phyloP scores from a whole-genome alignment of 2,113 vertebrate genomes.

The Nipponia nippon region DNA sequence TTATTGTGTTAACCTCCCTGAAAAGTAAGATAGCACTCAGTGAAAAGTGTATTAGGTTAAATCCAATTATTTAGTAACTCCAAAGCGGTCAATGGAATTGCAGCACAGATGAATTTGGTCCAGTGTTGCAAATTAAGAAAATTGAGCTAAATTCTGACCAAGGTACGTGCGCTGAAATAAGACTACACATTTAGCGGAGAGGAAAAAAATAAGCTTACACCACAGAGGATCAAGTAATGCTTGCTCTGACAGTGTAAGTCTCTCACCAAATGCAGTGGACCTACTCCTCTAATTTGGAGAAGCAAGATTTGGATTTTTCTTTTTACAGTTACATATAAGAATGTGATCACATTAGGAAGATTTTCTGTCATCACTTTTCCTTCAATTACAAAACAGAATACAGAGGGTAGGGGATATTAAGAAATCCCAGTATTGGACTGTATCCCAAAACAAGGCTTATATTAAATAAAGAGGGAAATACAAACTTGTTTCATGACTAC shows the following conservation, averaged over 20 bases:
- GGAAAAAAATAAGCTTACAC: not conserved
- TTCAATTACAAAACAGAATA: constrained; percentile 49
- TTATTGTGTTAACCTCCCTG: not conserved
- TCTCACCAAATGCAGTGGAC: not conserved
- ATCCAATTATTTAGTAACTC: constrained; percentile 7
- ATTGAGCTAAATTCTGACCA: not conserved
- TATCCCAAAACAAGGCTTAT: constrained; percentile 47
- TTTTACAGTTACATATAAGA: constrained; percentile 16
- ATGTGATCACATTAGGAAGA: constrained; percentile 56
- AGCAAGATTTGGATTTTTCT: not conserved
- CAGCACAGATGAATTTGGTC: not conserved
- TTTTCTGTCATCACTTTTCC: constrained; percentile 54
- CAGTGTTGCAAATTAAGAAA: not conserved
- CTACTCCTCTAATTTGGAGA: not conserved
- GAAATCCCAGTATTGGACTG: constrained; percentile 43
- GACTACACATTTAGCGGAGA: not conserved
- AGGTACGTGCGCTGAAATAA: not conserved
- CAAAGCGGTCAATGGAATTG: not conserved
- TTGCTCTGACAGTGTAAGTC: not conserved
- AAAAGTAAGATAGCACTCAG: not conserved
- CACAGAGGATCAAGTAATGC: not conserved
- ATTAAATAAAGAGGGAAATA: constrained; percentile 36
- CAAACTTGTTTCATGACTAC: not conserved
- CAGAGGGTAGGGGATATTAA: constrained; percentile 33
- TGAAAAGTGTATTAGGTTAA: constrained; percentile 20